Evolutionary conservation across 2,888 invertebrate genomes (phyloP), one percentile per base, ranked within the genome.

Genomic region (Schrankia costaestrigalis): DNA sequence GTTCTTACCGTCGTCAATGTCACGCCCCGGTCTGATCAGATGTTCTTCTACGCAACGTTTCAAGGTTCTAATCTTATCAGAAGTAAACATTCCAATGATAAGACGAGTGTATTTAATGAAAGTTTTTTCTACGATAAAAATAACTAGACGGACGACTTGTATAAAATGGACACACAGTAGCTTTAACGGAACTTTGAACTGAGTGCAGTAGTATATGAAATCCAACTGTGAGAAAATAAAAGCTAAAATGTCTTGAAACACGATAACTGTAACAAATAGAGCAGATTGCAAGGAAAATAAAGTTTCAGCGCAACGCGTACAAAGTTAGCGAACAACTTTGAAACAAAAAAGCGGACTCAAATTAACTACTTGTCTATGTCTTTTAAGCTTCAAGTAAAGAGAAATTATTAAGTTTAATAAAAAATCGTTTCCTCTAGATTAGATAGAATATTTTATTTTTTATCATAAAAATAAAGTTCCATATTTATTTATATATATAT

Each of bases 251-350:
- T 56, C 40, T 49, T 25, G 38, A 13, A 52, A 49, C 56, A 46
- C 46, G 46, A 46, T 54, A 54, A 52, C 53, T 56, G 54, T 52
- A 56, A 52, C 53, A 52, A 46, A 54, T 56, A 49, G 41, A 52
- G 32, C 36, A 46, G 49, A 54, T 52, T 56, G 48, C 49, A 47
- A 46, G 25, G 31, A 33, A 46, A 48, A 52, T 36, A 41, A 54
- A 54, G 54, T 56, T 56, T 42, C 26, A 49, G 31, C 7, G 35
- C 34, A 52, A 26, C 26, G 41, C 27, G 37, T 11, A 30, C 19
- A 14, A 53, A 50, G 27, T 46, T 40, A 38, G 35, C 28, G 31
- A 38, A 44, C 26, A 19, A 33, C 13, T 41, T 26, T 5, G 14
- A 49, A 45, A 35, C 19, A 15, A 49, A 36, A 33, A 39, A 34